Conservation (phyloP, 2,113 vertebrate species). For the Phalacrocorax carbo region DNA sequence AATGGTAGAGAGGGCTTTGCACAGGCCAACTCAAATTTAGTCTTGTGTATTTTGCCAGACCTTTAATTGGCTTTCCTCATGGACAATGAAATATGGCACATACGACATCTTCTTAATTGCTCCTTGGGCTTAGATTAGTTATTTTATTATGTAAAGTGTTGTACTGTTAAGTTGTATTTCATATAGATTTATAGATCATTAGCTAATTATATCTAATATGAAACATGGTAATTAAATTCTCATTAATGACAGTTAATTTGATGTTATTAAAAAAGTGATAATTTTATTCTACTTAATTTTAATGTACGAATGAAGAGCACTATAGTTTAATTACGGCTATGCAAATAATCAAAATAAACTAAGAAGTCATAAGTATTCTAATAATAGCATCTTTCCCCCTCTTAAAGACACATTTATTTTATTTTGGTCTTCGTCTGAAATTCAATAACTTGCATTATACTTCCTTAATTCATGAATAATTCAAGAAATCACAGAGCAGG, state of each 20-base stretch:
- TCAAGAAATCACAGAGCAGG: neutral
- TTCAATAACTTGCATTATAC: neutral
- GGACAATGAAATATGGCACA: constrained; percentile 1
- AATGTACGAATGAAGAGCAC: constrained; percentile 20
- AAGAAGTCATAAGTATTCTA: neutral
- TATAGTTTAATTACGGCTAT: constrained; percentile 49
- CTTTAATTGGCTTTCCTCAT: neutral
- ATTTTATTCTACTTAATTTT: constrained; percentile 58
- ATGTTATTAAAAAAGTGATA: constrained; percentile 50
- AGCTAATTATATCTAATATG: constrained; percentile 66
- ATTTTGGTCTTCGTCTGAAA: neutral
- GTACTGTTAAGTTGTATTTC: constrained; percentile 48
- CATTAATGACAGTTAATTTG: constrained; percentile 62
- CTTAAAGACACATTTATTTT: constrained; percentile 16
- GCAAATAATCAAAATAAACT: constrained; percentile 39
- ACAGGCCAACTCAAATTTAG: neutral
- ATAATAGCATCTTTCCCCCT: neutral
- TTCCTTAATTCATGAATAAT: neutral
- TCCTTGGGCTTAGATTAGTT: constrained; percentile 22
- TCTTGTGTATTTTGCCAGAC: neutral
- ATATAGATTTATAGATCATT: constrained; percentile 62
- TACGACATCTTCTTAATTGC: constrained; percentile 22
- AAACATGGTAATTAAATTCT: constrained; percentile 54
- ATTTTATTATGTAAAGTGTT: constrained; percentile 47
- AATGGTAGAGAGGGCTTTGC: neutral